A percentile compares a stretch with the other conserved stretches of the same genome.
Evolutionary conservation across 2,113 vertebrate species (phyloP).

Genomic region (Trogon melanurus): DNA sequence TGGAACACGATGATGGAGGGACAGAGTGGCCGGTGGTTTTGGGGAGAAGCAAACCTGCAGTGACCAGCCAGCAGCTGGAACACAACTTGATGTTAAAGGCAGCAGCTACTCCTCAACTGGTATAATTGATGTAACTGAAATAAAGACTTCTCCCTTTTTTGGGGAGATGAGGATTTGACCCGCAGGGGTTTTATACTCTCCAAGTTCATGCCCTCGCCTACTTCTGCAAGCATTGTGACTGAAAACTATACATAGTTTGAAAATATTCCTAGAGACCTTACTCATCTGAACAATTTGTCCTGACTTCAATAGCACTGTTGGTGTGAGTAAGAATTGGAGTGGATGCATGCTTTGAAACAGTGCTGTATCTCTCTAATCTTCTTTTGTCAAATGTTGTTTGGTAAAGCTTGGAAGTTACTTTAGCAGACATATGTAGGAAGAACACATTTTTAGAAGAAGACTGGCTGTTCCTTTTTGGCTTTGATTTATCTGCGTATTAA

Average conservation of each 20-base stretch:
- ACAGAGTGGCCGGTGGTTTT: not conserved
- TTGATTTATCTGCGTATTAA: slow-evolving; percentile 16
- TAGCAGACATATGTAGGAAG: not conserved
- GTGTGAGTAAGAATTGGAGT: not conserved
- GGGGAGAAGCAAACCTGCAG: not conserved
- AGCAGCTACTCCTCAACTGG: not conserved
- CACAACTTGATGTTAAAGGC: not conserved
- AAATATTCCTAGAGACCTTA: not conserved
- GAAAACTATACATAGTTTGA: not conserved
- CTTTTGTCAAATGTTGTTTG: slow-evolving; percentile 8
- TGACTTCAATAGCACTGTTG: not conserved
- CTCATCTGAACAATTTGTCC: not conserved
- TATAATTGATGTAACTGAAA: not conserved
- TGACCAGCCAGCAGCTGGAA: not conserved
- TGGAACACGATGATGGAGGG: not conserved
- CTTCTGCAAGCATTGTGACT: not conserved
- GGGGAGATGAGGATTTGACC: not conserved
- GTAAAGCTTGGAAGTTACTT: slow-evolving; percentile 8
- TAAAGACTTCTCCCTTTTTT: not conserved
- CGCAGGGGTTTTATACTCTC: not conserved
- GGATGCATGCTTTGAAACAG: not conserved
- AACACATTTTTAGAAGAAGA: not conserved
- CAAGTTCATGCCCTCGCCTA: not conserved
- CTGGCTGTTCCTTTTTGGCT: slow-evolving; percentile 27
- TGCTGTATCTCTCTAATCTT: slow-evolving; percentile 12